Base-by-base conservation (phyloP, 1,140 invertebrate species). In the Macrosteles quadrilineatus region DNA sequence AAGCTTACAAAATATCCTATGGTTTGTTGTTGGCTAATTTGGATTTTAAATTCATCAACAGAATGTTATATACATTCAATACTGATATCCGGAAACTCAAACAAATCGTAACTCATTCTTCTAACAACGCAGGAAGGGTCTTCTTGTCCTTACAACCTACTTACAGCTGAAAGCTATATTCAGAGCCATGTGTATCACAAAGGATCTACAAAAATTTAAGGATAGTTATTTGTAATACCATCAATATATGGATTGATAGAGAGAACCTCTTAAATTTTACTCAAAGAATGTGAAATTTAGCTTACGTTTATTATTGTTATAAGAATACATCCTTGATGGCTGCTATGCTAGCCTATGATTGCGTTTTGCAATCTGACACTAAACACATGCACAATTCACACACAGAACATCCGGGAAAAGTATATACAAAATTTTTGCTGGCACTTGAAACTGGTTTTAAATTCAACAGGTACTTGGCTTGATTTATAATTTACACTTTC, bases 251-350 rank as follows among this genome's bases (percentile, higher is more conserved):
- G 9, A 17, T 43, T 11, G 17, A 40, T 9, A 9, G 36, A 6
- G 32, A 36, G 4, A 36, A 36, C 4, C 14, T 6, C 32, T 36
- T 36, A 36, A 36, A 36, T 36, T 36, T 36, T 36, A 36, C 14
- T 14, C 4, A 36, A 36, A 14, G 32, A 36, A 36, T 6, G 14
- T 36, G 4, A 36, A 6, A 4, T 59, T 6, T 50, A 50, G 55
- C 55, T 59, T 59, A 59, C 55, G 23, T 59, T 59, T 59, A 59
- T 27, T 59, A 59, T 59, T 59, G 55, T 59, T 59, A 59, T 27
- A 59, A 27, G 55, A 59, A 59, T 27, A 59, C 47, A 69, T 69
- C 68, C 68, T 69, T 40, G 50, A 69, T 69, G 68, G 53, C 68
- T 59, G 68, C 68, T 68, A 59, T 27, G 36, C 67, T 69, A 55